phyloP scores from a whole-genome alignment of 2,888 invertebrate species.

The Mesorhabditis spiculigera region DNA sequence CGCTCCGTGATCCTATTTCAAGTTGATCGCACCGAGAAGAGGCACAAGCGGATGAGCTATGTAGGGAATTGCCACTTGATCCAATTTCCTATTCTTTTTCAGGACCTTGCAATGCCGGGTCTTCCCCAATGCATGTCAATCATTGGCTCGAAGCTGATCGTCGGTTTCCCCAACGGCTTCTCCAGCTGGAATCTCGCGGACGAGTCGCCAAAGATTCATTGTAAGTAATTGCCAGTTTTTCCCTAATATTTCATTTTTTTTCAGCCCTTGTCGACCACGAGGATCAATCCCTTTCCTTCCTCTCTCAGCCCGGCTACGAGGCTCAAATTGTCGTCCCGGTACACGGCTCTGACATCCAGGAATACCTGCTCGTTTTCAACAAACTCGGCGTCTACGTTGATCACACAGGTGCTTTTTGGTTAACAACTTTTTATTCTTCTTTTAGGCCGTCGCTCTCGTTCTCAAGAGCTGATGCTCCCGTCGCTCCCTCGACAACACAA shows the following conservation, averaged over 20 bases:
- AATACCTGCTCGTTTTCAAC: slow-evolving; percentile 63
- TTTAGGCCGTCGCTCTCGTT: slow-evolving; percentile 73
- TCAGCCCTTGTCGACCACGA: slow-evolving; percentile 58
- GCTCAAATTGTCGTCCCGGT: slow-evolving; percentile 61
- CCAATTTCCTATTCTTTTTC: slow-evolving; percentile 48
- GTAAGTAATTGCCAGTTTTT: slow-evolving; percentile 12
- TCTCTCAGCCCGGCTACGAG: slow-evolving; percentile 58
- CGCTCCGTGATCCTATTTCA: slow-evolving; percentile 72
- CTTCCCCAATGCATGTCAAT: slow-evolving; percentile 68
- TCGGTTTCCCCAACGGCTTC: slow-evolving; percentile 89
- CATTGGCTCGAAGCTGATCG: slow-evolving; percentile 75
- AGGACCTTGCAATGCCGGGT: slow-evolving; percentile 82
- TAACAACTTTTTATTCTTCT: slow-evolving; percentile 4
- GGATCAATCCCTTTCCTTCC: slow-evolving; percentile 61
- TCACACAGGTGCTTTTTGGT: slow-evolving; percentile 29
- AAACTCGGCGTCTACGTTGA: slow-evolving; percentile 57
- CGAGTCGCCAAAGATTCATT: slow-evolving; percentile 62
- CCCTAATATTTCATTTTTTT: slow-evolving; percentile 13
- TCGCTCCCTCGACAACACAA: slow-evolving; percentile 67
- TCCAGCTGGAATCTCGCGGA: slow-evolving; percentile 83
- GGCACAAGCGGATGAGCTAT: slow-evolving; percentile 73
- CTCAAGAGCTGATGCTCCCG: slow-evolving; percentile 95
- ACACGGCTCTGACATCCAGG: slow-evolving; percentile 43
- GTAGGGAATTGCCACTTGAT: slow-evolving; percentile 12
- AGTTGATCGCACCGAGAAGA: slow-evolving; percentile 76